A percentile compares a stretch with the other conserved stretches of the same genome.
phyloP scores from a whole-genome alignment of 2,888 invertebrate species.

The Melieria crassipennis region DNA sequence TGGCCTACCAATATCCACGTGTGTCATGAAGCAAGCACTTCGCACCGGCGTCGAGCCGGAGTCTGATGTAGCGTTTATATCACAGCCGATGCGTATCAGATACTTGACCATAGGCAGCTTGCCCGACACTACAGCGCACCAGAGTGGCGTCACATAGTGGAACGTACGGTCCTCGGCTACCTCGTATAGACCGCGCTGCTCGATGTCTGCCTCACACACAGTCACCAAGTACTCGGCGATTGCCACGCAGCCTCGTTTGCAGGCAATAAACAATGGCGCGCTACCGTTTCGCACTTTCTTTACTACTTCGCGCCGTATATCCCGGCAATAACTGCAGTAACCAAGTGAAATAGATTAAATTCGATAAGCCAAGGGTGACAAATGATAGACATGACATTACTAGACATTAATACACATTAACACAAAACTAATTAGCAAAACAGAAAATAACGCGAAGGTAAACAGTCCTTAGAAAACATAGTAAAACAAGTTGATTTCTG shows the following conservation, averaged over 20 bases:
- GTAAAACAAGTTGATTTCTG: no score
- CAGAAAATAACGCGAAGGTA: no score
- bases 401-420: no score
- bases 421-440: no score
- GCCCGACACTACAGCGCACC: slow-evolving; percentile 92
- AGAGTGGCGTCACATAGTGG: slow-evolving; percentile 87
- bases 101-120: slow-evolving; percentile 80
- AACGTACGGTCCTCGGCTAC: slow-evolving; percentile 79
- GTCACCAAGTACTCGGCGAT: slow-evolving; percentile 87
- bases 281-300: slow-evolving; percentile 78
- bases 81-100: slow-evolving; percentile 80
- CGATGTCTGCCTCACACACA: slow-evolving; percentile 84
- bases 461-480: no score
- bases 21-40: slow-evolving; percentile 93
- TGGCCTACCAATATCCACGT: slow-evolving; percentile 73
- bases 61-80: slow-evolving; percentile 88
- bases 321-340: slow-evolving; percentile 68
- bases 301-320: slow-evolving; percentile 74
- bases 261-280: slow-evolving; percentile 77
- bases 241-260: slow-evolving; percentile 79
- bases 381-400: no score
- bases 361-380: no score
- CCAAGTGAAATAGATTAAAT: background rate
- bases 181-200: slow-evolving; percentile 86
- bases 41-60: slow-evolving; percentile 90